Conservation (phyloP, 2,888 invertebrate genomes). For the Chalcis sispes region DNA sequence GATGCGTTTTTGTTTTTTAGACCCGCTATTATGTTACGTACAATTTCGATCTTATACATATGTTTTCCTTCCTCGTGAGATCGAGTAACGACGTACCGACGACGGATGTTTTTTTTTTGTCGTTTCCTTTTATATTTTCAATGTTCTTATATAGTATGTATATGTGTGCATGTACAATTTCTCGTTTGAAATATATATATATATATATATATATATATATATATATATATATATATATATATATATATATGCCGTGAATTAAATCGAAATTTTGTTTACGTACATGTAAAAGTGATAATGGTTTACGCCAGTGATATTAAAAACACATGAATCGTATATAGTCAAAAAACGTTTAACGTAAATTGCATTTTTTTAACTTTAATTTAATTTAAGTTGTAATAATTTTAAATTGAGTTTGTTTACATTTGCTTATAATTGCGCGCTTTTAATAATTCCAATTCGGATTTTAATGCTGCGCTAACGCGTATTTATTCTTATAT, state of each 20-base stretch:
- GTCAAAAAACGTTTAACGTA: background rate
- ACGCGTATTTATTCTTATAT: background rate
- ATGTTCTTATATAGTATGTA: background rate
- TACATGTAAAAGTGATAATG: background rate
- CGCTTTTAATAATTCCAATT: too few relatives aligned
- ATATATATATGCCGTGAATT: too few relatives aligned
- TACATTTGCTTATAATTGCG: background rate
- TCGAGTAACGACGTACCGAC: conserved; percentile 1
- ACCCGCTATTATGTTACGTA: conserved; percentile 13
- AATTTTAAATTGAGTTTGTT: background rate
- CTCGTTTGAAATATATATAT: too few relatives aligned
- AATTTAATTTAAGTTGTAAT: too few relatives aligned
- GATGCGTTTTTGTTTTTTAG: background rate
- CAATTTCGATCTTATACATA: conserved; percentile 27
- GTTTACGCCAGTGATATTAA: conserved; percentile 11
- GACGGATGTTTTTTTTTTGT: too few relatives aligned
- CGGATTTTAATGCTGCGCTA: background rate
- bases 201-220: too few relatives aligned
- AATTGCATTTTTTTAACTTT: background rate
- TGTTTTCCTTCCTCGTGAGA: background rate
- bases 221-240: too few relatives aligned
- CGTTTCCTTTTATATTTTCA: background rate
- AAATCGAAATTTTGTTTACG: conserved; percentile 7
- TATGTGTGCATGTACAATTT: too few relatives aligned
- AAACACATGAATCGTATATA: background rate